phyloP scores from a whole-genome alignment of 2,113 vertebrate genomes.

The Platichthys flesus region DNA sequence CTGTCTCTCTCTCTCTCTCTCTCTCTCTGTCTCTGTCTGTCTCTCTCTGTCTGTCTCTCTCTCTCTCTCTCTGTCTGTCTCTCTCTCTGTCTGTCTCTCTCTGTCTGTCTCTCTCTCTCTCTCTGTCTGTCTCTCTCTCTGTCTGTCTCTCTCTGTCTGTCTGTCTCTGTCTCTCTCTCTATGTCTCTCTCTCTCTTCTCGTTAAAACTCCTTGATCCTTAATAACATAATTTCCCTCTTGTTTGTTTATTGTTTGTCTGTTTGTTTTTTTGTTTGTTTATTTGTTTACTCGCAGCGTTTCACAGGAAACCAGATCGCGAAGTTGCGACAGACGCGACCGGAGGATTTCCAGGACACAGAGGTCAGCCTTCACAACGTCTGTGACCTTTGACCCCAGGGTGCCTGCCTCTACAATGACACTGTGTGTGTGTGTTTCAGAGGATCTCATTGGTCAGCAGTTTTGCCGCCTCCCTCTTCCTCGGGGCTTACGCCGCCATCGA shows the following conservation, averaged over 20 bases:
- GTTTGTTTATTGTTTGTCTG: constrained; percentile 11
- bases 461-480: constrained; percentile 86
- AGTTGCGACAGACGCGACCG: constrained; percentile 85
- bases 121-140: too few relatives aligned
- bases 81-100: too few relatives aligned
- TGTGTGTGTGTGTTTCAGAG: constrained; percentile 81
- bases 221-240: background rate
- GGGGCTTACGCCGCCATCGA: constrained; percentile 90
- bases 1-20: too few relatives aligned
- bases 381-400: constrained; percentile 5
- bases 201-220: background rate
- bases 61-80: too few relatives aligned
- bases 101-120: background rate
- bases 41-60: too few relatives aligned
- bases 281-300: constrained; percentile 86
- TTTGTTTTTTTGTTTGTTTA: too few relatives aligned
- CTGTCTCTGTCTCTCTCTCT: background rate
- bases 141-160: background rate
- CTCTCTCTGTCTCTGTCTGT: too few relatives aligned
- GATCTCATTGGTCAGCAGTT: constrained; percentile 96
- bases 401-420: too few relatives aligned
- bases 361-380: constrained; percentile 76
- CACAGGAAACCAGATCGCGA: constrained; percentile 96
- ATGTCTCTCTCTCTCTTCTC: background rate
- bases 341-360: constrained; percentile 86